Conservation (phyloP, 92 coral and sea anemone genomes). For the Epizoanthus rinbou region DNA sequence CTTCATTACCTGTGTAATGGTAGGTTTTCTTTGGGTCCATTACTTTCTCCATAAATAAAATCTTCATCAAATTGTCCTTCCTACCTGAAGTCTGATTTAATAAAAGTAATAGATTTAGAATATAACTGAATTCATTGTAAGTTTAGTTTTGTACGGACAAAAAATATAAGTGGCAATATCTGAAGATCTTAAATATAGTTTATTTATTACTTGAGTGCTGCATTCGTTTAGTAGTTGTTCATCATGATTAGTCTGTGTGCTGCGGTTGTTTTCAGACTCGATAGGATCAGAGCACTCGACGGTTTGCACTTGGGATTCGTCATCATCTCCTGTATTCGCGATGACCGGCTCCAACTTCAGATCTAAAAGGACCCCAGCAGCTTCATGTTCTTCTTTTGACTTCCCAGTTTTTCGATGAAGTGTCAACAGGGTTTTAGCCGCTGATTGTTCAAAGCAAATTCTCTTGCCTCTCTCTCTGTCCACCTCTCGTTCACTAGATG, state of each 20-base stretch:
- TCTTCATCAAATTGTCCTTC: conserved; percentile 45
- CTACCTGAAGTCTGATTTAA: conserved; percentile 36
- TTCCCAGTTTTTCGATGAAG: conserved; percentile 57
- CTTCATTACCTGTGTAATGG: conserved; percentile 53
- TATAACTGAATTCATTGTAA: conserved; percentile 24
- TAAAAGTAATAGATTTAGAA: conserved; percentile 38
- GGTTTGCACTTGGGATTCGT: conserved; percentile 17
- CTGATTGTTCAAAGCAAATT: conserved; percentile 62
- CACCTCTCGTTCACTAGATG: conserved; percentile 56
- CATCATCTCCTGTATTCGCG: conserved; percentile 23
- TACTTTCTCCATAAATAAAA: conserved; percentile 57
- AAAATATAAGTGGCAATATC: conserved; percentile 22
- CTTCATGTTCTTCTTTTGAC: conserved; percentile 59
- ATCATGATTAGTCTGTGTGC: conserved; percentile 46
- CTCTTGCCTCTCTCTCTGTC: conserved; percentile 48
- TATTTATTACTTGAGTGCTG: conserved; percentile 51
- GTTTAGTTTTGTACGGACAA: conserved; percentile 10
- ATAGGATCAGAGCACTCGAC: conserved; percentile 47
- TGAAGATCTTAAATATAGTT: conserved; percentile 2
- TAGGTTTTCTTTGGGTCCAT: conserved; percentile 54
- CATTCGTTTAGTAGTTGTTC: conserved; percentile 45
- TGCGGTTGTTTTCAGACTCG: conserved; percentile 46
- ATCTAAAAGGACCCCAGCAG: conserved; percentile 55
- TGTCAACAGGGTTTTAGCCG: conserved; percentile 59
- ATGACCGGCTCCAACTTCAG: conserved; percentile 49